These are phyloP conservation scores for Eriocheir sinensis DNA, from an alignment of 1,140 invertebrate species.

Conservation along the genomic window DNA sequence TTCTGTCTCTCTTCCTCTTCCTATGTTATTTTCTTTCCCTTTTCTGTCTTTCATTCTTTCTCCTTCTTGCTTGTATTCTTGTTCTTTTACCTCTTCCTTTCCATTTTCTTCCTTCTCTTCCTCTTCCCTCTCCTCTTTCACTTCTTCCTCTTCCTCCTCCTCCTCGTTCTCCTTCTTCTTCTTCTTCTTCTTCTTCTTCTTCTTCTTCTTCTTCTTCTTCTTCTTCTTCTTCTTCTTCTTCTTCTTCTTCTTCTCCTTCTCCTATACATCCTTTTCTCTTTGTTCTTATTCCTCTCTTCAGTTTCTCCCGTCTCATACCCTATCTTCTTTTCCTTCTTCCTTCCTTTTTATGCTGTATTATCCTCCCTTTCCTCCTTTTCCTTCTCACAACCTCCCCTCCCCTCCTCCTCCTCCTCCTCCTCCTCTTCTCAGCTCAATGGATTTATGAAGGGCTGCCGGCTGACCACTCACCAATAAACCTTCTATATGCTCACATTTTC, in stretches of 20 bases:
- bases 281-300: background rate
- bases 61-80: background rate
- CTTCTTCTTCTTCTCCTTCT: background rate
- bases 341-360: background rate
- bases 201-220: background rate
- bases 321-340: background rate
- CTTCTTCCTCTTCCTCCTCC: background rate
- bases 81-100: background rate
- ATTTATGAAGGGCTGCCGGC: conserved; percentile 59
- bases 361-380: background rate
- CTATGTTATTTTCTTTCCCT: background rate
- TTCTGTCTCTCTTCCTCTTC: background rate
- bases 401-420: background rate
- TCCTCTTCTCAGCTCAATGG: conserved; percentile 58
- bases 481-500: conserved; percentile 60
- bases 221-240: background rate
- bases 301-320: background rate
- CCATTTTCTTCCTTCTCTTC: background rate
- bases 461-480: conserved; percentile 58
- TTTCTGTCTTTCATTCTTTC: background rate
- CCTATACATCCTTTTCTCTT: background rate
- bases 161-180: background rate
- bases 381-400: background rate
- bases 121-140: background rate
- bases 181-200: background rate